These are phyloP conservation scores for Loxodonta africana DNA, from an alignment of 2,113 vertebrate genomes.

Conservation along the genomic window DNA sequence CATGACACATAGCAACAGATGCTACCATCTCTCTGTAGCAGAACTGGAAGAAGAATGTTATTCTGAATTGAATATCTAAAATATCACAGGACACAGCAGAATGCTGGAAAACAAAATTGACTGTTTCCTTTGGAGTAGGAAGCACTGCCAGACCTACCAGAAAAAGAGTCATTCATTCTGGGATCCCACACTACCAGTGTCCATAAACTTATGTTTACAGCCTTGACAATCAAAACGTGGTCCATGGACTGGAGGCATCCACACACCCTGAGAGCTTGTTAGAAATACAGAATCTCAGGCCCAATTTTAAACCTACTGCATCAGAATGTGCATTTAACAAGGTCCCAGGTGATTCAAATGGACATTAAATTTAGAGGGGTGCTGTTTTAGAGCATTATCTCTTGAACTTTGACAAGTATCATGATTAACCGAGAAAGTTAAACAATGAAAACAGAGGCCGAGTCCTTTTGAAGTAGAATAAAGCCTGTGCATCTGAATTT, in stretches of 20 bases:
- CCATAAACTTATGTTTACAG: not conserved
- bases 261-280: too few relatives aligned
- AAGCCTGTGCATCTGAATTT: not conserved
- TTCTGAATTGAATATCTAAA: not conserved
- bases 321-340: not conserved
- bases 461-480: not conserved
- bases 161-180: not conserved
- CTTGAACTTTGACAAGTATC: not conserved
- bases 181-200: not conserved
- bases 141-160: not conserved
- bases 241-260: too few relatives aligned
- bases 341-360: not conserved
- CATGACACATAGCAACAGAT: not conserved
- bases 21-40: not conserved
- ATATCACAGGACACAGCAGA: not conserved
- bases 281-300: not conserved
- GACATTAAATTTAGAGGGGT: not conserved
- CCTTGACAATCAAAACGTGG: not conserved
- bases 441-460: not conserved
- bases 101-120: not conserved
- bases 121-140: not conserved
- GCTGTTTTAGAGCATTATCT: not conserved
- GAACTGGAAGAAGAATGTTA: not conserved
- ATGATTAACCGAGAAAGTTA: not conserved
- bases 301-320: not conserved